phyloP scores from a whole-genome alignment of 2,797 vertebrate genomes.

The Myotis pilosus region DNA sequence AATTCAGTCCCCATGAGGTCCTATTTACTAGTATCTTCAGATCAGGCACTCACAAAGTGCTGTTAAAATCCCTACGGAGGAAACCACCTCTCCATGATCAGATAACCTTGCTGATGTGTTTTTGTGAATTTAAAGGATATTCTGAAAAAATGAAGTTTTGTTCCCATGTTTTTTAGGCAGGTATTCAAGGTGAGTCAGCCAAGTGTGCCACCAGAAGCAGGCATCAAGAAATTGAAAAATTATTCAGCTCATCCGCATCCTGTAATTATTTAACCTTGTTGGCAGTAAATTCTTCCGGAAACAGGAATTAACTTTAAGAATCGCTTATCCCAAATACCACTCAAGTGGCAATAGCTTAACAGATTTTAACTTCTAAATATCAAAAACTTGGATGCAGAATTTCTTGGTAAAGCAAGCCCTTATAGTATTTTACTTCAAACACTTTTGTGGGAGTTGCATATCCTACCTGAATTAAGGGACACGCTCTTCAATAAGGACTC shows the following conservation, averaged over 20 bases:
- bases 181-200: conserved; percentile 45
- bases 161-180: not conserved
- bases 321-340: not conserved
- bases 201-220: conserved; percentile 14
- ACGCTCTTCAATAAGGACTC: not conserved
- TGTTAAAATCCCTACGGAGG: not conserved
- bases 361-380: not conserved
- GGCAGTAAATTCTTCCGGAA: conserved; percentile 2
- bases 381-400: not conserved
- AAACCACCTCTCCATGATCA: not conserved
- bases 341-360: not conserved
- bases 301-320: not conserved
- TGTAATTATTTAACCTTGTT: conserved; percentile 42
- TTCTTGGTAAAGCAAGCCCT: not conserved
- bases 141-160: not conserved
- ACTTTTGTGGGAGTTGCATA: not conserved
- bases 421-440: not conserved
- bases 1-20: not conserved
- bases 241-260: conserved; percentile 13
- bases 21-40: not conserved
- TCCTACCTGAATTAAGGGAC: not conserved
- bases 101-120: not conserved
- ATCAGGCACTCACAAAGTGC: not conserved
- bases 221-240: not conserved
- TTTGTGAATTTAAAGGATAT: not conserved